Evolutionary conservation across 1,140 invertebrate genomes (phyloP), one percentile per base, ranked within the genome.

Genomic region (Glossosoma conforme): DNA sequence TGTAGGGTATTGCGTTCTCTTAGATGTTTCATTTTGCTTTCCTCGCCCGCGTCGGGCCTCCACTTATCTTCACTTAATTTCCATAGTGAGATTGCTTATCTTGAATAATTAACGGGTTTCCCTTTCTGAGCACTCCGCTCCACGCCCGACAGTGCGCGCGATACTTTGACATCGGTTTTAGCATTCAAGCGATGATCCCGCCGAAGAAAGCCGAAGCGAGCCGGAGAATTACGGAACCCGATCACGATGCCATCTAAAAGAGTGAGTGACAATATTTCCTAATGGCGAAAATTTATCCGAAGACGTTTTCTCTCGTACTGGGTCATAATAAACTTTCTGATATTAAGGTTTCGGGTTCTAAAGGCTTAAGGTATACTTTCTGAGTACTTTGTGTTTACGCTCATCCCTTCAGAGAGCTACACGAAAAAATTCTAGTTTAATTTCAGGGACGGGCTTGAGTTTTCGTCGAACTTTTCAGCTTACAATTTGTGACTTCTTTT

Each of bases 61-160:
- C 55, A 53, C 55, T 57, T 57, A 57, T 52, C 50, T 45, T 41
- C 49, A 43, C 54, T 56, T 56, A 56, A 57, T 57, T 57, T 57
- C 55, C 55, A 57, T 57, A 53, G 46, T 49, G 55, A 52, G 50
- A 57, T 57, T 57, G 55, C 55, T 57, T 57, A 57, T 49, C 50
- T 46, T 49, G 55, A 57, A 57, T 57, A 57, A 57, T 57, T 57
- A 57, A 57, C 55, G 49, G 44, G 17, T 53, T 53, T 52, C 38
- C 54, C 49, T 56, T 32, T 33, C 41, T 48, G 22, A 41, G 40
- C 36, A 44, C 21, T 38, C 17, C 35, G 43, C 45, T 43, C 43
- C 46, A 47, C 14, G 3, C 32, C 3, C 32, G 17, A 17, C 17
- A n/a, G 10, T 41, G 38, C 22, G 38, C 38, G 45, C 37, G 45